Base-by-base conservation (phyloP, 2,113 vertebrate genomes). In the Eira barbara region DNA sequence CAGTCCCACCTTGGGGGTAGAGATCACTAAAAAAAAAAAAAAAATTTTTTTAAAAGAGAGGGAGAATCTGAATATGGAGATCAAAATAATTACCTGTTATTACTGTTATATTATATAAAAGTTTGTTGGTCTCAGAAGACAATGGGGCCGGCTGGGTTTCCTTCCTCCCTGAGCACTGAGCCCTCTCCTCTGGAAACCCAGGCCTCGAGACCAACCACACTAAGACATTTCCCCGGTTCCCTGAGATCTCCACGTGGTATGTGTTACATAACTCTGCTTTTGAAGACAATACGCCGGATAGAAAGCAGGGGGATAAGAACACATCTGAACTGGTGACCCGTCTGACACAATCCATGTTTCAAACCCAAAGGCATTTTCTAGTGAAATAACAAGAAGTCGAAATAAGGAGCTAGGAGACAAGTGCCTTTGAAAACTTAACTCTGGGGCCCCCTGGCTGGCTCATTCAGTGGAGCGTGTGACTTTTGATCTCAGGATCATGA, bases 121-220 rank as follows among this genome's bases (percentile, higher is more conserved):
- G 39, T 34, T 18, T 88, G 45, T 34, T 80, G 52, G 67, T 81
- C 79, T 94, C 85, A 85, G 86, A 85, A 85, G 76, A 91, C 78
- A 96, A 49, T 18, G 23, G 23, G 76, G 49, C 25, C 63, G 73
- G 12, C 74, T 87, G 47, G 29, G 27, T 92, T 90, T 95, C 47
- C 67, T 84, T 94, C 90, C 39, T 95, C 69, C 78, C n/a, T 97
- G 36, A 90, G 86, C n/a, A 21, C 47, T 87, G 74, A 88, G 55
- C 49, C 45, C 93, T 93, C 57, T 96, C 36, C 93, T 93, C 65
- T 96, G 65, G 45, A 96, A 88, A 97, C 47, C 27, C 39, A 79
- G 47, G 57, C 17, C 67, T 92, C 65, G 12, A 61, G 65, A 93
- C 4, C n/a, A 89, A 83, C 52, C 42, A 65, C 78, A 52, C 39